Conservation (phyloP, 64 coral and sea anemone genomes). For the Pachyseris speciosa region DNA sequence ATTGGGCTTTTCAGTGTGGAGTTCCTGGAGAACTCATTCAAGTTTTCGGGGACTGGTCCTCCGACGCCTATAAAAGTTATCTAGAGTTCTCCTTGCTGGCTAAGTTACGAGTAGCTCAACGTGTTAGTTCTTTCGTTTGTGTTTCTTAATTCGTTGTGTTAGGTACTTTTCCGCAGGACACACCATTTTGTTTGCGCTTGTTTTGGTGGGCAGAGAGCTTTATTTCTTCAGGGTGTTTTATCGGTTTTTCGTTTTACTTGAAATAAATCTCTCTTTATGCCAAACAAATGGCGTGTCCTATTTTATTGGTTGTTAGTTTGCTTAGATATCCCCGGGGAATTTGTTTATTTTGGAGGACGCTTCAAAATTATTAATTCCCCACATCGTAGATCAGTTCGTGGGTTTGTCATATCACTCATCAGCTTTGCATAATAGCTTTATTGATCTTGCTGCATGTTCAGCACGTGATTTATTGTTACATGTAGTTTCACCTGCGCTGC, state of each 20-base stretch:
- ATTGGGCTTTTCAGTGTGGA: neutral
- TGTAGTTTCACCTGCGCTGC: too few species aligned
- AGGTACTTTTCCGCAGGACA: neutral
- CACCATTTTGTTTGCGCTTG: neutral
- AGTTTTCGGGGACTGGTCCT: slow-evolving; percentile 37
- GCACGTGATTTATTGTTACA: too few species aligned
- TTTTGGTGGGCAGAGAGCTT: slow-evolving; percentile 1
- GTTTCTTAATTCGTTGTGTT: neutral
- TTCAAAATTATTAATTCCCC: too few species aligned
- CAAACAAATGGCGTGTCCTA: neutral
- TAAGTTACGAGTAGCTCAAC: slow-evolving; percentile 11
- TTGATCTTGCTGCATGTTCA: too few species aligned
- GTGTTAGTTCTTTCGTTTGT: neutral
- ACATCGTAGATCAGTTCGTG: too few species aligned
- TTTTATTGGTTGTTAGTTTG: too few species aligned
- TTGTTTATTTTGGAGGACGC: too few species aligned
- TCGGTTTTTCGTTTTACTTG: neutral
- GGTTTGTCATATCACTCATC: too few species aligned
- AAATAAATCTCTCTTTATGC: neutral
- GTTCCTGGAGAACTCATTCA: slow-evolving; percentile 24
- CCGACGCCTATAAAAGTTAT: slow-evolving; percentile 10
- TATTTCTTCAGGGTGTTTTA: neutral
- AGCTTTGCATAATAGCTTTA: too few species aligned
- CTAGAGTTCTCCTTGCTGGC: slow-evolving; percentile 14
- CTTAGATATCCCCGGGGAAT: too few species aligned